phyloP scores from a whole-genome alignment of 2,113 vertebrate genomes.

The Poecile atricapillus region DNA sequence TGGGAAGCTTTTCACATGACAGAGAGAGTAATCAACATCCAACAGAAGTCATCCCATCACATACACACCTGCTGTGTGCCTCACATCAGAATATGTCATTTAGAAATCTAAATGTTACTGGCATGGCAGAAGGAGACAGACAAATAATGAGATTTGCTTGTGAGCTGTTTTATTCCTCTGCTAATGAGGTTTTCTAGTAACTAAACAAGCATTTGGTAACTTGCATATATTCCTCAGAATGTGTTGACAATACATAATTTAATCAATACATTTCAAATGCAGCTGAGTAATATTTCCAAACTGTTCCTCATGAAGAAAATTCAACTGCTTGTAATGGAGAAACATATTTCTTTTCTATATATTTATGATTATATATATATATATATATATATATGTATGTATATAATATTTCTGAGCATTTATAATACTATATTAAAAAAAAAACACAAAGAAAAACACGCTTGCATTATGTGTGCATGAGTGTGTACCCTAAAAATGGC shows the following conservation, averaged over 20 bases:
- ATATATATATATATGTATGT: no score
- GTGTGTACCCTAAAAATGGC: background rate
- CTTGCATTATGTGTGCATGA: background rate
- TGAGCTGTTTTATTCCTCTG: slow-evolving; percentile 37
- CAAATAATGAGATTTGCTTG: slow-evolving; percentile 41
- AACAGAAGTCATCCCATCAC: slow-evolving; percentile 29
- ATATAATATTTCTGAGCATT: background rate
- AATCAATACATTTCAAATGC: background rate
- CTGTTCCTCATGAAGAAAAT: background rate
- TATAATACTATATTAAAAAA: background rate
- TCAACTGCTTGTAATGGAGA: background rate
- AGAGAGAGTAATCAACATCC: slow-evolving; percentile 65
- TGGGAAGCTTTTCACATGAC: slow-evolving; percentile 67
- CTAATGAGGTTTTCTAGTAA: slow-evolving; percentile 40
- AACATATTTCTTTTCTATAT: background rate
- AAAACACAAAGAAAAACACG: rapidly evolving
- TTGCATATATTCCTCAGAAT: slow-evolving; percentile 14
- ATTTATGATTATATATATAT: background rate
- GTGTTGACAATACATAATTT: background rate
- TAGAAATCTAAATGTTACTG: slow-evolving; percentile 27
- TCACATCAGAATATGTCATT: slow-evolving; percentile 45
- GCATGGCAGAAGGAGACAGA: slow-evolving; percentile 33
- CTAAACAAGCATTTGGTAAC: slow-evolving; percentile 38
- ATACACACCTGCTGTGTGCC: slow-evolving; percentile 67
- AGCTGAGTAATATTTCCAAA: background rate